Conservation (phyloP, 92 coral and sea anemone species). For the Bergia sp. region DNA sequence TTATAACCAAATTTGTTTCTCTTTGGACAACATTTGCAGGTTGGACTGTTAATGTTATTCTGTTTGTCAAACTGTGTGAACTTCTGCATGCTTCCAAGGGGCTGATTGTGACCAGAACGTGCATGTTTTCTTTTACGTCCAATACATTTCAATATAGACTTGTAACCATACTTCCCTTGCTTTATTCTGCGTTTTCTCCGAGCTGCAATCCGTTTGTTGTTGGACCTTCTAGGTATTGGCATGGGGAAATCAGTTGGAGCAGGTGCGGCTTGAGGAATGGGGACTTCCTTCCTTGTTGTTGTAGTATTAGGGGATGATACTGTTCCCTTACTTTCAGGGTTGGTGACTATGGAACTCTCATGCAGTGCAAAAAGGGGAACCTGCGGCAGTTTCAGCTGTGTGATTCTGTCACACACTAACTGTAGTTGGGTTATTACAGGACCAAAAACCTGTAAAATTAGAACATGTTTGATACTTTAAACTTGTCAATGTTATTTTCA, state of each 20-base stretch:
- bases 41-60: background rate
- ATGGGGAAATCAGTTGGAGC: background rate
- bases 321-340: background rate
- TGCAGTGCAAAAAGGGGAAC: background rate
- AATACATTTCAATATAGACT: background rate
- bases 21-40: background rate
- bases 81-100: background rate
- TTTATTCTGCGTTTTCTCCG: background rate
- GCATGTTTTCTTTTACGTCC: no score
- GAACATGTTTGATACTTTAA: no score
- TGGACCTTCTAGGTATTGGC: background rate
- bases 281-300: conserved; percentile 2
- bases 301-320: background rate
- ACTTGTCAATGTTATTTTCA: no score
- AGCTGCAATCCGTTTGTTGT: background rate
- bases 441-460: background rate
- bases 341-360: background rate
- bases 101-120: no score
- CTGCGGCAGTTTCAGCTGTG: background rate
- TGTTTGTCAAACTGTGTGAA: background rate
- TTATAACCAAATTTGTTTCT: no score
- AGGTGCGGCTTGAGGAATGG: background rate
- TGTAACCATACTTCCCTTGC: background rate
- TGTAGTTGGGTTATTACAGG: conserved; percentile 9
- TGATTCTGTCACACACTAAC: conserved; percentile 10